Evolutionary conservation across 2,888 invertebrate species (phyloP).

Genomic region (Muscina levida): DNA sequence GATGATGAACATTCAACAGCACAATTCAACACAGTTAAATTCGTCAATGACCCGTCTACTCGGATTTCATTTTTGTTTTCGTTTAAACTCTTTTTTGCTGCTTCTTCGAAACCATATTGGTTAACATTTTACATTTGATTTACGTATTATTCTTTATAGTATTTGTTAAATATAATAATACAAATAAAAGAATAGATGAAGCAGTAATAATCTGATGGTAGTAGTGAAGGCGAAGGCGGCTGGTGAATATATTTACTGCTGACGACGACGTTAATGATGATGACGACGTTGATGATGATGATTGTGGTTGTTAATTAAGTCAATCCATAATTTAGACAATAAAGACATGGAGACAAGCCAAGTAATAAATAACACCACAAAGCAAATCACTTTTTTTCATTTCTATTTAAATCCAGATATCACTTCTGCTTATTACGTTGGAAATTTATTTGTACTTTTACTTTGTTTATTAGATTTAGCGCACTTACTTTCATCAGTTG

Average conservation of each 20-base stretch:
- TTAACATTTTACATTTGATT: background rate
- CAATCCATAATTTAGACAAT: conserved; percentile 28
- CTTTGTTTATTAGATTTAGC: conserved; percentile 2
- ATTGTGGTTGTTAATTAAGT: conserved; percentile 49
- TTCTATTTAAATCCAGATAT: background rate
- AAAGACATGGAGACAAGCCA: background rate
- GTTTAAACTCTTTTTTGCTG: conserved; percentile 25
- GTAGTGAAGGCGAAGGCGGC: background rate
- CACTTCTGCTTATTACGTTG: background rate
- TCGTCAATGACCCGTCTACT: conserved; percentile 33
- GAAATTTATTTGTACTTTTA: conserved; percentile 21
- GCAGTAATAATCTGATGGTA: conserved; percentile 18
- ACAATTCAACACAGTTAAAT: conserved; percentile 1
- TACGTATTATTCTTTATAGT: background rate
- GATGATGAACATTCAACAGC: background rate
- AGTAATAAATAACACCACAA: conserved; percentile 3
- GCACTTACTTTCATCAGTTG: conserved; percentile 71
- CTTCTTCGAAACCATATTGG: conserved; percentile 11
- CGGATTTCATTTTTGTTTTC: conserved; percentile 24
- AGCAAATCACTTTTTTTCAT: conserved; percentile 19
- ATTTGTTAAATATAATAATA: conserved; percentile 19
- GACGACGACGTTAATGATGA: conserved; percentile 44
- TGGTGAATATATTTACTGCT: conserved; percentile 15
- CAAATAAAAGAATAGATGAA: background rate
- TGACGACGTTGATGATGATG: conserved; percentile 39